Evolutionary conservation across 2,888 invertebrate genomes (phyloP), one percentile per base, ranked within the genome.

Genomic region (Imbricaverruca yamaguchii): DNA sequence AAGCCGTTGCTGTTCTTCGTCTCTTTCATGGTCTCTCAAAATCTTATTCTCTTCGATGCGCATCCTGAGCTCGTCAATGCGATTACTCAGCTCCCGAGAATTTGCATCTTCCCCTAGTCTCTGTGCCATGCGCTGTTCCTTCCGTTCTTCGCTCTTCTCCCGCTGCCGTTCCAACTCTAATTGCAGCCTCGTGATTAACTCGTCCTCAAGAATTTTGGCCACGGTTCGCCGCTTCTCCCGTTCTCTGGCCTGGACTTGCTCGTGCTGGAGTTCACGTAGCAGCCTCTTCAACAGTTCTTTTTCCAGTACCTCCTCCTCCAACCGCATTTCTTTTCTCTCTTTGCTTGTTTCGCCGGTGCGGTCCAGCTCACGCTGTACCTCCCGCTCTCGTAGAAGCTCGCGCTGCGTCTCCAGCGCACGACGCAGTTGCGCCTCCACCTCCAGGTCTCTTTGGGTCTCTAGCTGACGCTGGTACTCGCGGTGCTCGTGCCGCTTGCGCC

Each of bases 351-450:
- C 74, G 53, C 55, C 23, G 23, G 74, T 74, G 18, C 74, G 74
- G 21, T 74, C 74, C 9, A 74, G 1, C 21, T 74, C 74, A 11
- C 74, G 74, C 10, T n/a, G 18, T 21, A 74, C 74, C 74, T 74
- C 74, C 21, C 74, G 74, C 55, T 74, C 74, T 10, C 74, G 74
- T 23, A 74, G 74, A 21, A 74, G 55, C 55, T 74, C 74, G 74
- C 74, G 74, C 74, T 74, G 74, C 8, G 74, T 74, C 74, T 74
- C 74, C 18, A 74, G 55, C 55, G 74, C 74, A 21, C 74, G 74
- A 21, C 74, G 74, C 74, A 74, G 21, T 55, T 74, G 74, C 11
- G 23, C 39, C 74, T 74, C 74, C 53, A 74, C 74, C 74, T 74
- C 74, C 53, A 74, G 74, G 74, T 74, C 74, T 18, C 74, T 53